Percentiles rank a stretch among this genome's conserved stretches.
Conservation (phyloP, 1,140 invertebrate genomes). For the Drosophila nebulosa region DNA sequence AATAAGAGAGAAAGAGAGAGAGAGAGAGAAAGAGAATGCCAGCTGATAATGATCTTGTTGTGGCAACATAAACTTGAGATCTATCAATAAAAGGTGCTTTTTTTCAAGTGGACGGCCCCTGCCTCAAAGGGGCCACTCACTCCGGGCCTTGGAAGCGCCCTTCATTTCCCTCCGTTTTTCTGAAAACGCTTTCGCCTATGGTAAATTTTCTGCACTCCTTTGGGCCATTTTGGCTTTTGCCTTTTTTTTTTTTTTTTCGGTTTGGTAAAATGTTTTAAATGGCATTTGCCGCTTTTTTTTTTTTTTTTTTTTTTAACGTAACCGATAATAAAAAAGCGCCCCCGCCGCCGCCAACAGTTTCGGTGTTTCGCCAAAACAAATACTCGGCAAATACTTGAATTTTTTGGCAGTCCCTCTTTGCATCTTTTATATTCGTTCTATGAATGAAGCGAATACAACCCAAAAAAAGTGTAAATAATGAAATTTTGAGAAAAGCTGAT, state of each 20-base stretch:
- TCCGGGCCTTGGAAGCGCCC: background rate
- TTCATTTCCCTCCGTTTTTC: background rate
- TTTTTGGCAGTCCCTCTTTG: background rate
- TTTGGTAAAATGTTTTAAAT: constrained; percentile 27
- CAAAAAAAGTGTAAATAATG: no score
- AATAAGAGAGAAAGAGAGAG: background rate
- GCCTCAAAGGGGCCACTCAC: background rate
- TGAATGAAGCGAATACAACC: no score
- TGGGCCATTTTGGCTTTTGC: background rate
- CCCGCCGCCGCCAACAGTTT: constrained; percentile 14
- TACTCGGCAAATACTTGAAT: background rate
- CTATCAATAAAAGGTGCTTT: background rate
- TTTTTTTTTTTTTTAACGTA: constrained; percentile 35
- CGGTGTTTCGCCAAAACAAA: background rate
- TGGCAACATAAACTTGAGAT: constrained; percentile 1
- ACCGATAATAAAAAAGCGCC: constrained; percentile 34
- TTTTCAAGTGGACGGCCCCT: background rate
- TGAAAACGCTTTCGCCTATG: background rate
- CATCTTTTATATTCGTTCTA: background rate
- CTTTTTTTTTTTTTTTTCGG: background rate
- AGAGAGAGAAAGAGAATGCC: background rate
- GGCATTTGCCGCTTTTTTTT: constrained; percentile 11
- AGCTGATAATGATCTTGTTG: background rate
- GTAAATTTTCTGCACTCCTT: constrained; percentile 11
- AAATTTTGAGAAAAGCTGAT: no score